Percentiles rank a stretch among this genome's conserved stretches.
Conservation (phyloP, 2,888 invertebrate genomes). For the Sinelater perroti region DNA sequence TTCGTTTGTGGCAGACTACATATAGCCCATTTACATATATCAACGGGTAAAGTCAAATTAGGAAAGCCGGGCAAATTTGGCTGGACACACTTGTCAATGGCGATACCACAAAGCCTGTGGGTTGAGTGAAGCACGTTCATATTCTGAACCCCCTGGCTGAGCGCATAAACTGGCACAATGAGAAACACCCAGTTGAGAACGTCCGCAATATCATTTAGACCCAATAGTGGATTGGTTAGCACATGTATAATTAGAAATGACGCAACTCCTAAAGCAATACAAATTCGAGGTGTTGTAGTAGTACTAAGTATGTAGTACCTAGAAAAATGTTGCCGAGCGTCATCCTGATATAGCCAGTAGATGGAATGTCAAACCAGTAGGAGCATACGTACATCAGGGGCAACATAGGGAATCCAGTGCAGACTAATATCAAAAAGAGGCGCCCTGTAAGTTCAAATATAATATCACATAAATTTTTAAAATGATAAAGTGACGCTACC, state of each 20-base stretch:
- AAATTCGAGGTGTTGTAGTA: too few species aligned
- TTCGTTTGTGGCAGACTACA: too few species aligned
- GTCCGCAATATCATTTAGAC: constrained; percentile 67
- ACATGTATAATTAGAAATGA: constrained; percentile 76
- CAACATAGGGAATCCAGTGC: constrained; percentile 76
- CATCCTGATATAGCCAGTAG: constrained; percentile 78
- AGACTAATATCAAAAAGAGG: constrained; percentile 69
- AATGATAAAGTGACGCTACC: constrained; percentile 65
- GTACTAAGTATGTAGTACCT: constrained; percentile 67
- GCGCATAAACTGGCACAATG: constrained; percentile 74
- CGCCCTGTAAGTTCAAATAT: constrained; percentile 58
- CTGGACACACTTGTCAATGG: constrained; percentile 37
- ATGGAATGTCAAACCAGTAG: constrained; percentile 73
- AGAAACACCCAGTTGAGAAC: constrained; percentile 73
- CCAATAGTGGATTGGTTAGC: constrained; percentile 67
- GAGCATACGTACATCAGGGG: constrained; percentile 78
- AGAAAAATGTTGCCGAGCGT: constrained; percentile 76
- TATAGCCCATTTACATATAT: not conserved
- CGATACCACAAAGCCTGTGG: constrained; percentile 28
- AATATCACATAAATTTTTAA: constrained; percentile 1
- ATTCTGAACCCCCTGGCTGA: constrained; percentile 63
- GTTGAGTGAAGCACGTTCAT: constrained; percentile 36
- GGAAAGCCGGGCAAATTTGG: constrained; percentile 15
- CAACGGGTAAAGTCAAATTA: constrained; percentile 29
- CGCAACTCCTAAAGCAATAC: constrained; percentile 76